Percentiles rank a stretch among this genome's conserved stretches.
Evolutionary conservation across 2,113 vertebrate species (phyloP).

Genomic region (Siniperca chuatsi): DNA sequence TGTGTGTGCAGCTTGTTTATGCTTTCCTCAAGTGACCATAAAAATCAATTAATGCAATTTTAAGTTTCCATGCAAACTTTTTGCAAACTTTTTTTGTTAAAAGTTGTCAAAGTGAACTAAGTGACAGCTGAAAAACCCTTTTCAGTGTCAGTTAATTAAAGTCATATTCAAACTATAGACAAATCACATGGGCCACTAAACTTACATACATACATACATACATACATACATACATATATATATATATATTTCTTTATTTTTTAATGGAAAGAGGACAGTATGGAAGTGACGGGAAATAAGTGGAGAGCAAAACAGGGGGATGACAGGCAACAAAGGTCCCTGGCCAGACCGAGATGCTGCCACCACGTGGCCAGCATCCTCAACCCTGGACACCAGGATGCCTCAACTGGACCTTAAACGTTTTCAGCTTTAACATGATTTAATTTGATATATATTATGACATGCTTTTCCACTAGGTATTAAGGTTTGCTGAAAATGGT

Average conservation of each 20-base stretch:
- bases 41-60: too few species aligned
- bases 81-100: too few species aligned
- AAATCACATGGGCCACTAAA: not conserved
- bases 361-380: not conserved
- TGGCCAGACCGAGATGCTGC: too few species aligned
- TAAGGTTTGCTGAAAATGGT: constrained; percentile 11
- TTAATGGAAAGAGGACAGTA: not conserved
- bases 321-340: not conserved
- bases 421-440: not conserved
- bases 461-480: not conserved
- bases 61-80: too few species aligned
- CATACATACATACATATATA: too few species aligned
- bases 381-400: not conserved
- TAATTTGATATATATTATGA: not conserved
- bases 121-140: too few species aligned
- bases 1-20: not conserved
- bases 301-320: not conserved
- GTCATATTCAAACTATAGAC: not conserved
- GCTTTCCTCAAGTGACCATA: not conserved
- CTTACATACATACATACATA: too few species aligned
- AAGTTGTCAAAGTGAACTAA: too few species aligned
- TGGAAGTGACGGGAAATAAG: not conserved
- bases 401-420: not conserved
- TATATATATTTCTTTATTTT: too few species aligned
- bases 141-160: too few species aligned